These are phyloP conservation scores for Octonoba sinensis DNA, from an alignment of 2,888 invertebrate genomes.

Conservation along the genomic window DNA sequence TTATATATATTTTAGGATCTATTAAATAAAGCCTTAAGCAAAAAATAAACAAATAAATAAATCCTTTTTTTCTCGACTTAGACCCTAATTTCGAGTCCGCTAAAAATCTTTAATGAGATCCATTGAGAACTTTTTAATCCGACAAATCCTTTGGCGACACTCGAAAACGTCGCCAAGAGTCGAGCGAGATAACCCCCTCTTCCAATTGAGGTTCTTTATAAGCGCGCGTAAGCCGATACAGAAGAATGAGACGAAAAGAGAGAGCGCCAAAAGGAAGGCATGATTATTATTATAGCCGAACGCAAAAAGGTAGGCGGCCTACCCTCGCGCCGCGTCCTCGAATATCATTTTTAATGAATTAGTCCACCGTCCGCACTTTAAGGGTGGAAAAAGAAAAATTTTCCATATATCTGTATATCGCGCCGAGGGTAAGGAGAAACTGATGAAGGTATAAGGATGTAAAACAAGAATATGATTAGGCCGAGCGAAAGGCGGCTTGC, in stretches of 20 bases:
- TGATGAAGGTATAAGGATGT: constrained; percentile 63
- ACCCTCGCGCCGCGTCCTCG: constrained; percentile 25
- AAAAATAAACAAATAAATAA: too few relatives aligned
- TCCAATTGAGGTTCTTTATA: constrained; percentile 62
- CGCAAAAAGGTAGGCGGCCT: constrained; percentile 25
- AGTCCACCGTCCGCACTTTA: constrained; percentile 41
- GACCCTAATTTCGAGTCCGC: too few relatives aligned
- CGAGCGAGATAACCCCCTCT: constrained; percentile 25
- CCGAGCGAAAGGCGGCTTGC: constrained; percentile 12
- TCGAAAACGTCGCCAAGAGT: too few relatives aligned
- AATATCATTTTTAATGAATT: constrained; percentile 64
- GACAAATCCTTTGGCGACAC: too few relatives aligned
- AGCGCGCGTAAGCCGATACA: constrained; percentile 62
- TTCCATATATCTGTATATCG: constrained; percentile 17
- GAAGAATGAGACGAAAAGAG: constrained; percentile 26
- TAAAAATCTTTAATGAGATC: too few relatives aligned
- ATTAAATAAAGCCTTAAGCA: too few relatives aligned
- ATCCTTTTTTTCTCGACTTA: too few relatives aligned
- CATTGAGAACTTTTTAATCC: too few relatives aligned
- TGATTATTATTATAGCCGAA: constrained; percentile 61
- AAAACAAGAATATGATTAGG: constrained; percentile 65
- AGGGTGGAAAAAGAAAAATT: constrained; percentile 40
- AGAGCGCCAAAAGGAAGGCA: constrained; percentile 31
- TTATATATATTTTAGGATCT: too few relatives aligned
- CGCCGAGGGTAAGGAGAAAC: constrained; percentile 24